Evolutionary conservation across 2,888 invertebrate species (phyloP), one percentile per base, ranked within the genome.

Genomic region (Noctua janthina): DNA sequence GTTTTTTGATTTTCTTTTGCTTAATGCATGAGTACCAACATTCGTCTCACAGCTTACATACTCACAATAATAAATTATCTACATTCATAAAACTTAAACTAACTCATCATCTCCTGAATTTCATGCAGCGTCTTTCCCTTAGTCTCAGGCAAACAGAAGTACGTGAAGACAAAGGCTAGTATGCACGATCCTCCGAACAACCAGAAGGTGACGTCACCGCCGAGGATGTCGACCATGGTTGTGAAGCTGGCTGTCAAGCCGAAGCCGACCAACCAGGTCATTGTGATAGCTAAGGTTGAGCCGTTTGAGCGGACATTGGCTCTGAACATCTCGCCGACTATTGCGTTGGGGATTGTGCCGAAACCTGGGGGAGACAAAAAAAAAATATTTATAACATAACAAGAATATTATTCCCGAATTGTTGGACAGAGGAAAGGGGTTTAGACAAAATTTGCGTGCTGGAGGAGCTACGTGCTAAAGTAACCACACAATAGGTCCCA

Each of bases 261-360:
- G 67, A 93, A 93, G 11, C 93, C 93, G 0, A 92, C 89, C 1
- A 92, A 71, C 92, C 92, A 93, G 5, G 91, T 91, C 72, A 56
- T 56, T 0, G 56, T 56, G 23, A 56, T 56, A 23, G 56, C 56
- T 23, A 56, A 68, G 0, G 93, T 89, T 2, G 93, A 93, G 0
- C 93, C 93, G 15, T 91, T 91, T 0, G 91, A 86, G 0, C 93
- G 89, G 0, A 93, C 93, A 43, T 93, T 93, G 0, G 91, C 87
- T 5, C 91, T 82, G 81, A 93, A 93, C 93, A 93, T 92, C 67
- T 93, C 93, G 0, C 93, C 93, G 0, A 91, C 91, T 7, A 93
- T 90, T 0, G 92, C 56, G 56, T 56, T 56, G 56, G 56, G 56
- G 3, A 56, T 56, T 56, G 56, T 56, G 56, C 56, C 56, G 56